Base-by-base conservation (phyloP, 1,140 invertebrate genomes). In the Paramacrobiotus metropolitanus region DNA sequence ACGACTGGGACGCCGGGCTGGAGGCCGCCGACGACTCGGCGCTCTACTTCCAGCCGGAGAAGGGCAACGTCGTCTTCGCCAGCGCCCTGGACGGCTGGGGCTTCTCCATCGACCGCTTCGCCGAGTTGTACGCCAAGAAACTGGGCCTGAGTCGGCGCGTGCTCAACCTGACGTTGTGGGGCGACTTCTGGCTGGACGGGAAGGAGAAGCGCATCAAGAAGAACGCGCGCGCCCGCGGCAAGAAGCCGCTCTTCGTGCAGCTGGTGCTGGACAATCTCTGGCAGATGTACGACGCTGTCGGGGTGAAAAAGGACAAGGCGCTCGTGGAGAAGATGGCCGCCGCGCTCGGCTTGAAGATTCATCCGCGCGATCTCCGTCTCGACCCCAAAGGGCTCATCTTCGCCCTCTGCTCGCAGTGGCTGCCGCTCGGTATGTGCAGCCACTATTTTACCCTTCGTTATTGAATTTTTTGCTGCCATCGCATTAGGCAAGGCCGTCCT, bases 11-110 rank as follows among this genome's bases (percentile, higher is more conserved):
- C 62, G 81, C 81, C 2, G 84, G 82, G 9, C 72, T 91, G 21
- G 87, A 94, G 68, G 81, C 90, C 62, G 77, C 81, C 21, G 90
- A 93, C 74, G 87, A 90, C 72, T 89, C 87, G 0, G 77, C 82
- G 63, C 76, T 88, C 30, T 96, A 89, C 72, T 97, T 96, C 72
- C 83, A 83, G 0, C 92, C 92, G 0, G 84, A 86, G 61, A 80
- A 81, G 66, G 91, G 88, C 24, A 98, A 99, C 79, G 92, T 98
- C 2, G 77, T 97, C 2, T 99, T 99, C 77, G 84, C 87, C 0
- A 92, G 90, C 72, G 93, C 93, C 31, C 78, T 86, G 40, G 90
- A 98, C 76, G 90, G 91, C 20, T 98, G 92, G 90, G 93, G 86
- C n/a, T 95, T 98, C 76, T 81, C 76, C 4, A 69, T 78, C 18